Percentiles rank a stretch among this genome's conserved stretches.
phyloP scores from a whole-genome alignment of 2,888 invertebrate species.

The Stenolophus ochropezus region DNA sequence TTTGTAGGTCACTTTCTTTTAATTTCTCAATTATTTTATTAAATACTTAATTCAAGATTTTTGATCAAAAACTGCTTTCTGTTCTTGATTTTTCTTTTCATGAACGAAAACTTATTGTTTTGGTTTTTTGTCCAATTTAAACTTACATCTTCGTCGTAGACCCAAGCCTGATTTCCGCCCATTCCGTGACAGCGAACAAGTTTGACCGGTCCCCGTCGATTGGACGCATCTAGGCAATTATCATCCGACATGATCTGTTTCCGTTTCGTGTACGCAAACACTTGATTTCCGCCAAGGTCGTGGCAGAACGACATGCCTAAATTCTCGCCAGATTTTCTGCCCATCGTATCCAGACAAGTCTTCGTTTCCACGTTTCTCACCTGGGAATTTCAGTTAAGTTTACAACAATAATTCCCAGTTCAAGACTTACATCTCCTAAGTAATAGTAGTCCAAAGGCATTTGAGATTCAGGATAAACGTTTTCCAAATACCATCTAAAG shows the following conservation, averaged over 20 bases:
- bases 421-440: constrained; percentile 89
- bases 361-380: constrained; percentile 91
- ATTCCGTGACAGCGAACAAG: constrained; percentile 97
- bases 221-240: constrained; percentile 94
- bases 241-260: constrained; percentile 99
- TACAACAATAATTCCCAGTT: not conserved
- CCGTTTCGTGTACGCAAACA: constrained; percentile 96
- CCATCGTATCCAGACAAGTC: constrained; percentile 96
- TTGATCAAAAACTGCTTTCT: no score
- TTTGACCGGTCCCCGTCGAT: constrained; percentile 91
- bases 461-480: constrained; percentile 98
- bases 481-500: constrained; percentile 98
- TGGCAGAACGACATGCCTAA: constrained; percentile 96
- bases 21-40: no score
- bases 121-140: no score
- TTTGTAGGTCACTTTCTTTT: no score
- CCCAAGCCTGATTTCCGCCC: constrained; percentile 98
- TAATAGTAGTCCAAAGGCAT: constrained; percentile 98
- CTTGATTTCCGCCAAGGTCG: constrained; percentile 97
- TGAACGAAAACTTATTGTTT: no score
- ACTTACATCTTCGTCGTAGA: constrained; percentile 86
- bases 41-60: no score
- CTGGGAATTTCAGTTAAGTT: constrained; percentile 71
- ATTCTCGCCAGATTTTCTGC: constrained; percentile 93
- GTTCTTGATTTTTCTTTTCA: no score